Conservation (phyloP, 2,113 vertebrate genomes). For the Festucalex cinctus region DNA sequence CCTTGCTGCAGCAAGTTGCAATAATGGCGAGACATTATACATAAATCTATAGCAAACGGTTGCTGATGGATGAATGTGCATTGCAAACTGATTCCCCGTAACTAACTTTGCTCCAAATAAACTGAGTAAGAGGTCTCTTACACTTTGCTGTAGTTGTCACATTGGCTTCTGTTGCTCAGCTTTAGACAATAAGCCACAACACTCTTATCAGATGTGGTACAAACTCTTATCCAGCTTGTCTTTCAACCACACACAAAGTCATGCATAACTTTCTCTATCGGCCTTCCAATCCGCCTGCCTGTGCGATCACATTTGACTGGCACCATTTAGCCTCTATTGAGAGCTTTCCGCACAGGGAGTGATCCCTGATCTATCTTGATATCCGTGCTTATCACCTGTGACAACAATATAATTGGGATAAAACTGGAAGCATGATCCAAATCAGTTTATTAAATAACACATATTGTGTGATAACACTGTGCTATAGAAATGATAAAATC, state of each 20-base stretch:
- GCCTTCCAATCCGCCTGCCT: constrained; percentile 22
- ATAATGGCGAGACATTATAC: neutral
- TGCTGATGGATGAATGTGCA: neutral
- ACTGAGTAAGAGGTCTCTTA: neutral
- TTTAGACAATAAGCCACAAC: constrained; percentile 26
- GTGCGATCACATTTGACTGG: constrained; percentile 33
- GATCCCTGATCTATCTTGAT: constrained; percentile 52
- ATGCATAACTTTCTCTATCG: constrained; percentile 8
- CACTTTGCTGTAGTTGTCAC: constrained; percentile 13
- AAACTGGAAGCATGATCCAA: constrained; percentile 52
- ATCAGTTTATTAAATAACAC: constrained; percentile 54
- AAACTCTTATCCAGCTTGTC: constrained; percentile 1
- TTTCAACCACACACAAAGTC: neutral
- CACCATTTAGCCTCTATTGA: constrained; percentile 43
- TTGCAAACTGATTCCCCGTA: constrained; percentile 1
- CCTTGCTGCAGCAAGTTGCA: neutral
- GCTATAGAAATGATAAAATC: constrained; percentile 13
- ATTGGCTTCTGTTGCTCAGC: constrained; percentile 18
- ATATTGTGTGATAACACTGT: constrained; percentile 36
- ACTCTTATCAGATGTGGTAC: constrained; percentile 28
- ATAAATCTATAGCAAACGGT: neutral
- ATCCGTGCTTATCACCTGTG: constrained; percentile 54
- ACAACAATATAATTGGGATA: constrained; percentile 55
- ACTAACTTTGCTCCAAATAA: constrained; percentile 1
- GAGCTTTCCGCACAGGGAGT: constrained; percentile 27